Evolutionary conservation across 2,888 invertebrate species (phyloP).

Genomic region (Coelinius sp.): DNA sequence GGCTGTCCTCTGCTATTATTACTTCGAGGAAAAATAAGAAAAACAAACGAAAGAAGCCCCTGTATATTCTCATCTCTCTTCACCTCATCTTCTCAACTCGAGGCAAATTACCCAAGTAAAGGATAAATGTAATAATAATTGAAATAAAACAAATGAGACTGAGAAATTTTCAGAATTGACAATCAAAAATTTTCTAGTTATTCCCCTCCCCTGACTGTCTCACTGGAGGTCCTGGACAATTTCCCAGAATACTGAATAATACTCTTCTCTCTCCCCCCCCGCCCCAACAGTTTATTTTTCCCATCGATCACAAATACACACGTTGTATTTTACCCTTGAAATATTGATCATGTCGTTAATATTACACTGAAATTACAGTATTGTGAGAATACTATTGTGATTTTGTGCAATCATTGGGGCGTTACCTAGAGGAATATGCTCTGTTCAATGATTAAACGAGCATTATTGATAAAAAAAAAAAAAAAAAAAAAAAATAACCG

Average conservation of each 20-base stretch:
- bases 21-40: slow-evolving; percentile 59
- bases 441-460: not conserved
- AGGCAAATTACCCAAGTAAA: slow-evolving; percentile 46
- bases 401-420: not conserved
- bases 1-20: slow-evolving; percentile 71
- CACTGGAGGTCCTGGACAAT: not conserved
- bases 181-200: not conserved
- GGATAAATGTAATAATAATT: slow-evolving; percentile 43
- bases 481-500: not conserved
- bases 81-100: too few species aligned
- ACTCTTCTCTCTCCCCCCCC: slow-evolving; percentile 12
- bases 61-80: slow-evolving; percentile 29
- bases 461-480: not conserved
- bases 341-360: not conserved
- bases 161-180: not conserved
- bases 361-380: slow-evolving; percentile 3
- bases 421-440: not conserved
- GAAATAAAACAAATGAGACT: slow-evolving; percentile 34
- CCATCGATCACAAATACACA: slow-evolving; percentile 6
- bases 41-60: slow-evolving; percentile 62
- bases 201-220: not conserved
- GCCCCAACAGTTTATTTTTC: slow-evolving; percentile 1
- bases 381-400: not conserved
- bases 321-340: not conserved
- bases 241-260: not conserved